Evolutionary conservation across 2,113 vertebrate genomes (phyloP).

Genomic region (Microtus pennsylvanicus): DNA sequence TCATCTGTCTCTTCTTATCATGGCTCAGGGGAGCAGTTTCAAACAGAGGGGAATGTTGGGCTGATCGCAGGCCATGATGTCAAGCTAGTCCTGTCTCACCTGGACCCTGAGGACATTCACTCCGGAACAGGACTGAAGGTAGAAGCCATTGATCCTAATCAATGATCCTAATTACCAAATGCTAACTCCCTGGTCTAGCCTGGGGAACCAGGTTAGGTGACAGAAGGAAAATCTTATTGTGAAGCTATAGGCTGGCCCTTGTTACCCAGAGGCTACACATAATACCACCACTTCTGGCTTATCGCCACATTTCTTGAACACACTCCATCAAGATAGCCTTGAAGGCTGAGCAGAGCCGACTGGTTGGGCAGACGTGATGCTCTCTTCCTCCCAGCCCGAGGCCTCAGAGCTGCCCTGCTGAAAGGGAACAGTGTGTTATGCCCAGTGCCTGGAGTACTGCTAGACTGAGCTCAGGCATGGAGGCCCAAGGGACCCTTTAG

Average conservation of each 20-base stretch:
- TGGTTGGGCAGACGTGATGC: neutral
- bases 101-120: constrained; percentile 7
- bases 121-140: neutral
- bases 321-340: constrained; percentile 9
- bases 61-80: neutral
- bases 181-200: neutral
- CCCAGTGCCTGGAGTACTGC: neutral
- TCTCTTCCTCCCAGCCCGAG: neutral
- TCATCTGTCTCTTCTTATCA: neutral
- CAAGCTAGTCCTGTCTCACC: constrained; percentile 9
- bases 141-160: neutral
- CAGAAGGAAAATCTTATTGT: neutral
- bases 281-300: neutral
- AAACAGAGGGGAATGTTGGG: neutral
- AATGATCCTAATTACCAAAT: neutral
- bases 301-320: constrained; percentile 59
- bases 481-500: neutral
- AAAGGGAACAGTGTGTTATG: neutral
- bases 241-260: constrained; percentile 17
- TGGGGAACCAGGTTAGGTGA: neutral
- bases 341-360: constrained; percentile 7
- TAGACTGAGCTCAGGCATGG: neutral
- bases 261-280: neutral
- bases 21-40: neutral
- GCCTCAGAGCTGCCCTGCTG: neutral